A percentile compares a stretch with the other conserved stretches of the same genome.
Conservation (phyloP, 2,888 invertebrate species). For the Idaea biselata region DNA sequence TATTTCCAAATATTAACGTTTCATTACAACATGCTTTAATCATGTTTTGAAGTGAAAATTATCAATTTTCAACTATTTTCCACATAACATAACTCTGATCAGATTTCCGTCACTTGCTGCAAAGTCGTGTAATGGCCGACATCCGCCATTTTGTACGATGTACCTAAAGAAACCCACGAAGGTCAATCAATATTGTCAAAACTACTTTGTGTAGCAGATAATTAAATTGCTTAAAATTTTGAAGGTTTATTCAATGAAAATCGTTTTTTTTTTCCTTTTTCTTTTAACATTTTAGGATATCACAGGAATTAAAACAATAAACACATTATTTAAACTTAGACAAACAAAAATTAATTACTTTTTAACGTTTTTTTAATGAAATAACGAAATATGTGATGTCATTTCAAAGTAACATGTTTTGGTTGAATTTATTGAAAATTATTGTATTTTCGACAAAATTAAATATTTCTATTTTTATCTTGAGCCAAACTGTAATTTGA, state of each 20-base stretch:
- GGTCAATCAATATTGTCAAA: slow-evolving; percentile 10
- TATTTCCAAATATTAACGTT: neutral
- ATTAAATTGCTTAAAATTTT: neutral
- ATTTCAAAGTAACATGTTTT: neutral
- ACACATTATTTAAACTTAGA: neutral
- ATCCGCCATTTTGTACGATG: slow-evolving; percentile 25
- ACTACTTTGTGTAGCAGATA: neutral
- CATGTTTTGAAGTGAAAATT: neutral
- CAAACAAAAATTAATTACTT: neutral
- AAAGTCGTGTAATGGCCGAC: slow-evolving; percentile 13
- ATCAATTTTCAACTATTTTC: neutral
- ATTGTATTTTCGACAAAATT: neutral
- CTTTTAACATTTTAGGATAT: neutral
- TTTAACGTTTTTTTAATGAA: neutral
- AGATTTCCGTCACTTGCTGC: neutral
- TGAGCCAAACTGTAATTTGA: slow-evolving; percentile 12
- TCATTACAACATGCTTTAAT: neutral
- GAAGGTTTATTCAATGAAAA: neutral
- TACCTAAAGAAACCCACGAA: slow-evolving; percentile 18
- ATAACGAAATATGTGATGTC: neutral
- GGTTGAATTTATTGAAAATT: neutral
- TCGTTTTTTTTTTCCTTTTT: neutral
- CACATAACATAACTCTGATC: neutral
- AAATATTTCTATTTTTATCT: slow-evolving; percentile 4
- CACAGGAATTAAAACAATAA: neutral